A percentile compares a stretch with the other conserved stretches of the same genome.
phyloP scores from a whole-genome alignment of 2,888 invertebrate genomes.

The Hymenopus coronatus region DNA sequence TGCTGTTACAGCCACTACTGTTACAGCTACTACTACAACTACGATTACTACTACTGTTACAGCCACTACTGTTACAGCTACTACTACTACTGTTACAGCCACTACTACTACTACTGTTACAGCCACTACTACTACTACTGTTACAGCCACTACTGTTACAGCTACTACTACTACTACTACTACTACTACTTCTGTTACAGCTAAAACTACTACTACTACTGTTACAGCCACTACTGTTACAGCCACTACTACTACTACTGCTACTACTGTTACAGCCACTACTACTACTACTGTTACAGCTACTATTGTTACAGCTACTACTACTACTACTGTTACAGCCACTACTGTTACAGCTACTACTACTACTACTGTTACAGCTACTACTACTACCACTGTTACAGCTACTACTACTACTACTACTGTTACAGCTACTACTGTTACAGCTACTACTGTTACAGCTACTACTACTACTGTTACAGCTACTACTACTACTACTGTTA shows the following conservation, averaged over 20 bases:
- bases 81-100: not conserved
- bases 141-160: conserved; percentile 6
- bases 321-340: not conserved
- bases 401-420: not conserved
- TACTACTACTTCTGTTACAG: conserved; percentile 11
- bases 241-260: conserved; percentile 15
- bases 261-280: conserved; percentile 18
- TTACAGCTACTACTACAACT: conserved; percentile 1
- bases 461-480: no score
- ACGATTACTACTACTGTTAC: no score
- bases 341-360: not conserved
- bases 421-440: not conserved
- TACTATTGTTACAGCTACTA: conserved; percentile 6
- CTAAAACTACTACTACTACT: conserved; percentile 18
- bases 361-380: no score
- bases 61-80: not conserved
- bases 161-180: conserved; percentile 9
- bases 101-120: conserved; percentile 6
- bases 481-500: no score
- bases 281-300: not conserved
- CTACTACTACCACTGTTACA: not conserved
- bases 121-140: conserved; percentile 7
- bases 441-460: no score
- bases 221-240: conserved; percentile 16
- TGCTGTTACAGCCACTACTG: conserved; percentile 10